Evolutionary conservation across 2,797 vertebrate genomes (phyloP).

Genomic region (Lepidocolaptes lacrymiger): DNA sequence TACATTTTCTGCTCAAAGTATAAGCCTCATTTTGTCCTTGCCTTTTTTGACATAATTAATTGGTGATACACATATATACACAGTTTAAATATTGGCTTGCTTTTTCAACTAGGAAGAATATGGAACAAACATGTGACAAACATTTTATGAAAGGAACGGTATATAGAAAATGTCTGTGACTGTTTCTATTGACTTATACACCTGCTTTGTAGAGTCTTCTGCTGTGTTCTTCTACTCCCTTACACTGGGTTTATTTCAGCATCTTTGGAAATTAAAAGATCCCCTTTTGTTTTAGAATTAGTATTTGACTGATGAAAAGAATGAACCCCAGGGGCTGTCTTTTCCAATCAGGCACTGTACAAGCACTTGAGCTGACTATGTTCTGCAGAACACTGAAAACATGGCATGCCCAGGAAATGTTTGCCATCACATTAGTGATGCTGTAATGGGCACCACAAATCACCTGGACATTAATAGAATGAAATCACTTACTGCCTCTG

Average conservation of each 20-base stretch:
- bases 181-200: background rate
- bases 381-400: constrained; percentile 63
- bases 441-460: constrained; percentile 78
- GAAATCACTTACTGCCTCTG: constrained; percentile 75
- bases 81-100: background rate
- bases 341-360: constrained; percentile 63
- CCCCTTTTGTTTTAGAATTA: constrained; percentile 52
- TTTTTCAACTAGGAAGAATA: background rate
- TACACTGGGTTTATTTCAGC: constrained; percentile 27
- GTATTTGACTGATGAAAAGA: constrained; percentile 59
- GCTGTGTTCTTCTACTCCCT: constrained; percentile 15
- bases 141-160: background rate
- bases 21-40: background rate
- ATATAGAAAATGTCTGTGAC: background rate
- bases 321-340: constrained; percentile 64
- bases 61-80: background rate
- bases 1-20: background rate
- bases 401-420: constrained; percentile 72
- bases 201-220: constrained; percentile 22
- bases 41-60: background rate
- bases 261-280: constrained; percentile 59
- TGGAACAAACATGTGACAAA: background rate
- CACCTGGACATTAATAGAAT: constrained; percentile 77
- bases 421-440: constrained; percentile 76
- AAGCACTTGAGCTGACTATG: constrained; percentile 60